phyloP scores from a whole-genome alignment of 2,888 invertebrate genomes.

The Pinctada fucata region DNA sequence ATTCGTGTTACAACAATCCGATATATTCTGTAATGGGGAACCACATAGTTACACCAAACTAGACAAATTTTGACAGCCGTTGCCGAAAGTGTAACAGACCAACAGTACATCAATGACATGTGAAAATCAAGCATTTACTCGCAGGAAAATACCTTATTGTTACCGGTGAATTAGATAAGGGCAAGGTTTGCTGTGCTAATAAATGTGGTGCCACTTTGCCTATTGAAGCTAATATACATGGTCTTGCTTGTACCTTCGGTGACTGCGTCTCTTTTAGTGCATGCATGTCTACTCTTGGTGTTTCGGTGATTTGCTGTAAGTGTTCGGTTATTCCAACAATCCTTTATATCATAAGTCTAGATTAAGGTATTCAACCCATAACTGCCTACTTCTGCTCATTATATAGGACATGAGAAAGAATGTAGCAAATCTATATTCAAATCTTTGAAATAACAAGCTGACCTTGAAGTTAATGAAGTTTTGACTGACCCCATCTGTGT shows the following conservation, averaged over 20 bases:
- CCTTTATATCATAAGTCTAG: too few relatives aligned
- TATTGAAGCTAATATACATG: neutral
- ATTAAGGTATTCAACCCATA: too few relatives aligned
- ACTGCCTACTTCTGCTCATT: too few relatives aligned
- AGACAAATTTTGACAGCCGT: neutral
- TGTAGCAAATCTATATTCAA: neutral
- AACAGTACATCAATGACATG: neutral
- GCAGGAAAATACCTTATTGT: neutral
- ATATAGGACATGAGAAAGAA: neutral
- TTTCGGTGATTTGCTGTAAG: too few relatives aligned
- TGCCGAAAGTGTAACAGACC: slow-evolving; percentile 11
- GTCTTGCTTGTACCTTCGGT: too few relatives aligned
- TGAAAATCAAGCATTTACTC: neutral
- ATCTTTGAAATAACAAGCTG: neutral
- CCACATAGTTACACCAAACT: slow-evolving; percentile 6
- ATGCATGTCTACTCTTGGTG: too few relatives aligned
- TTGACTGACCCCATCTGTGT: neutral
- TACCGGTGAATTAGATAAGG: too few relatives aligned
- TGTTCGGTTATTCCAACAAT: too few relatives aligned
- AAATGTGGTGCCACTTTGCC: neutral
- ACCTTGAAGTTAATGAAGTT: neutral
- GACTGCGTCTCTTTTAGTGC: too few relatives aligned
- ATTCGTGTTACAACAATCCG: slow-evolving; percentile 3
- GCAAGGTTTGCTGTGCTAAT: neutral
- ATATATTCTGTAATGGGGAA: slow-evolving; percentile 5